These are phyloP conservation scores for Bombus superbus DNA, from an alignment of 1,140 invertebrate genomes.

Conservation along the genomic window DNA sequence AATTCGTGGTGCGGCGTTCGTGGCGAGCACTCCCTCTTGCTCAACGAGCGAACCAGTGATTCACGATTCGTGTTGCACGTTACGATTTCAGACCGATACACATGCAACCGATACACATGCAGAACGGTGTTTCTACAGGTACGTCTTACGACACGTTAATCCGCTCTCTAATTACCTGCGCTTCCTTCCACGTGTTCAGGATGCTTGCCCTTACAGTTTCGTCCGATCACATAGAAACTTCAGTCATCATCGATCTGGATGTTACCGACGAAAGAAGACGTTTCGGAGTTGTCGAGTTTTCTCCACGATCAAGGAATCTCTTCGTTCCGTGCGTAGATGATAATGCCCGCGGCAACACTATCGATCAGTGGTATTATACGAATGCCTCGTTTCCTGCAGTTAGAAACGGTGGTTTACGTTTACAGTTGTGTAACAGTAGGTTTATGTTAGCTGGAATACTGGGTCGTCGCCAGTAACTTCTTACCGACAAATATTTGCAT, in stretches of 20 bases:
- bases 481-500: background rate
- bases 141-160: conserved; percentile 53
- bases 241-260: background rate
- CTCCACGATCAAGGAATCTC: background rate
- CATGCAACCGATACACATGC: background rate
- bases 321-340: background rate
- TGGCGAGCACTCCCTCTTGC: conserved; percentile 56
- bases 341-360: no score
- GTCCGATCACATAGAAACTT: background rate
- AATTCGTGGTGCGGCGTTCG: conserved; percentile 52
- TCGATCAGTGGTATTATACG: no score
- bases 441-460: background rate
- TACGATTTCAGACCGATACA: conserved; percentile 54
- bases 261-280: background rate
- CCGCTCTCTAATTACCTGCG: conserved; percentile 49
- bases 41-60: conserved; percentile 64
- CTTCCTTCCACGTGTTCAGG: conserved; percentile 33
- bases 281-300: no score
- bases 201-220: conserved; percentile 7
- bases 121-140: background rate
- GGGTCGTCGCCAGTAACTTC: background rate
- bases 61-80: conserved; percentile 68
- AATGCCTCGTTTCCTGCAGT: background rate
- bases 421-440: background rate
- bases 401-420: background rate